Evolutionary conservation across 2,888 invertebrate species (phyloP).

Genomic region (Charanyca ferruginea): DNA sequence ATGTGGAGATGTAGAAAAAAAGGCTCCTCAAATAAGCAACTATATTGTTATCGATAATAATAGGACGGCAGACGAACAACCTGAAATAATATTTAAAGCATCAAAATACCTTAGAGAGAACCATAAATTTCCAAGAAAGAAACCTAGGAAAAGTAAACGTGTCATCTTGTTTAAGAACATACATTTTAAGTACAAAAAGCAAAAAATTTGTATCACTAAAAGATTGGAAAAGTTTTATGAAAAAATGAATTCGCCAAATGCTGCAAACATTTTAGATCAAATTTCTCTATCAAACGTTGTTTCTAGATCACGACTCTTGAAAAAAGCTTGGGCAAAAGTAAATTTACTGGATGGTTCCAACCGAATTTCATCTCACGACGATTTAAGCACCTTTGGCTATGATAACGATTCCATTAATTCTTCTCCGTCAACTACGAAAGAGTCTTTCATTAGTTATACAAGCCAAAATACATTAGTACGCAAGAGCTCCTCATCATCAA

Average conservation of each 20-base stretch:
- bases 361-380: slow-evolving; percentile 16
- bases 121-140: slow-evolving; percentile 53
- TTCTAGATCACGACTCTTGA: neutral
- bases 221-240: slow-evolving; percentile 66
- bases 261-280: slow-evolving; percentile 63
- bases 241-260: slow-evolving; percentile 58
- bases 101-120: slow-evolving; percentile 56
- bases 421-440: slow-evolving; percentile 61
- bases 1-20: slow-evolving; percentile 51
- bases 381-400: slow-evolving; percentile 44
- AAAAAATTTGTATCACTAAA: slow-evolving; percentile 53
- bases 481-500: slow-evolving; percentile 63
- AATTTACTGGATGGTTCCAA: neutral
- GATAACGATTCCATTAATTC: slow-evolving; percentile 60
- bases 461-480: slow-evolving; percentile 74
- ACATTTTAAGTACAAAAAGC: slow-evolving; percentile 71
- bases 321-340: neutral
- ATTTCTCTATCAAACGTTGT: slow-evolving; percentile 36
- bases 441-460: slow-evolving; percentile 65
- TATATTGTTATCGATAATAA: slow-evolving; percentile 47
- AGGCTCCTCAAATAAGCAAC: slow-evolving; percentile 39
- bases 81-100: slow-evolving; percentile 66
- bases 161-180: slow-evolving; percentile 64
- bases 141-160: slow-evolving; percentile 63
- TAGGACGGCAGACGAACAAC: slow-evolving; percentile 47